These are phyloP conservation scores for Ostrea edulis DNA, from an alignment of 1,140 invertebrate species.

Conservation along the genomic window DNA sequence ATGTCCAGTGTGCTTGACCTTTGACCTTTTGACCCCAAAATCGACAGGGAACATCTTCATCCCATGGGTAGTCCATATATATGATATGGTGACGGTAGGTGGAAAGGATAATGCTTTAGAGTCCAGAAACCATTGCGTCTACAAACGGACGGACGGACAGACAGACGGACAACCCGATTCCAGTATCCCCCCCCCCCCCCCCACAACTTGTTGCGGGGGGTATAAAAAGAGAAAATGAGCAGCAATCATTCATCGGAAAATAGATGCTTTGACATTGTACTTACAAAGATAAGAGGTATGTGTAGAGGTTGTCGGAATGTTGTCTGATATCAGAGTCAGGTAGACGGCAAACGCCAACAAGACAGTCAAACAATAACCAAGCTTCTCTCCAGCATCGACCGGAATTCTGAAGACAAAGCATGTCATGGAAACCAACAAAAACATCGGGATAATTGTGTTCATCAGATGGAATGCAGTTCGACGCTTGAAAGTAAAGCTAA, in stretches of 20 bases:
- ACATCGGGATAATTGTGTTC: conserved; percentile 49
- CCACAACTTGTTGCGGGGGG: too few species aligned
- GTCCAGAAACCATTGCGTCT: too few species aligned
- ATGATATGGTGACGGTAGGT: too few species aligned
- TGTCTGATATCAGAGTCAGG: conserved; percentile 46
- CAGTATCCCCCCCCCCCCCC: too few species aligned
- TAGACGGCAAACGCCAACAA: conserved; percentile 56
- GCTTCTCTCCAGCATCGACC: conserved; percentile 53
- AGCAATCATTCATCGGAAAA: not conserved
- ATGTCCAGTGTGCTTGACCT: too few species aligned
- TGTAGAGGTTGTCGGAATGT: conserved; percentile 54
- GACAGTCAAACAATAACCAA: conserved; percentile 51
- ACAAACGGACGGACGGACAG: too few species aligned
- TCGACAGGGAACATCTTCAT: too few species aligned
- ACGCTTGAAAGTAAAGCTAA: conserved; percentile 32
- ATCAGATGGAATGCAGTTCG: conserved; percentile 41
- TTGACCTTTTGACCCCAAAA: too few species aligned
- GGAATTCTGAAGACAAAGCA: conserved; percentile 50
- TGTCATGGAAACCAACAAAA: conserved; percentile 45
- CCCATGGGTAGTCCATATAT: too few species aligned
- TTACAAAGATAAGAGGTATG: conserved; percentile 42
- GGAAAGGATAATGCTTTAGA: too few species aligned
- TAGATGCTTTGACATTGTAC: not conserved
- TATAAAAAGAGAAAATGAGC: not conserved
- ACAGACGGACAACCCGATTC: too few species aligned